These are phyloP conservation scores for Hanleya hanleyi DNA, from an alignment of 2,888 invertebrate genomes.

Conservation along the genomic window DNA sequence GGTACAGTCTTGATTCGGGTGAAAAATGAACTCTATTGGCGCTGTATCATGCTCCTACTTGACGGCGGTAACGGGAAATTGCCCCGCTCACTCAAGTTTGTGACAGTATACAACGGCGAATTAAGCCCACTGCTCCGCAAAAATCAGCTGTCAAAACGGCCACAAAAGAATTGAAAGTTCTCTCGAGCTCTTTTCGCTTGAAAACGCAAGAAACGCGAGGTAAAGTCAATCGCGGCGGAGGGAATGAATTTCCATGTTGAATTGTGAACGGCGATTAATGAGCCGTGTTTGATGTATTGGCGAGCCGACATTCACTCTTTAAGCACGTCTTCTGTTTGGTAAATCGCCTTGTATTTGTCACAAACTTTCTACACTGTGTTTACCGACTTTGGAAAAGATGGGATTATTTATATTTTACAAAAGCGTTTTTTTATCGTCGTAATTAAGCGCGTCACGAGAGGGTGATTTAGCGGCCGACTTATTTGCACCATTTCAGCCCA, in stretches of 20 bases:
- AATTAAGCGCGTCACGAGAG: neutral
- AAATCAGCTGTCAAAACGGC: neutral
- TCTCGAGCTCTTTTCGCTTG: neutral
- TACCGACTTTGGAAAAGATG: neutral
- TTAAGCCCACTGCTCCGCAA: neutral
- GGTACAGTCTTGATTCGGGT: neutral
- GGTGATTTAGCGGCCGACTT: neutral
- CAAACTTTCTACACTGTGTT: constrained; percentile 1
- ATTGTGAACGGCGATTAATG: neutral
- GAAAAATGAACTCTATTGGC: neutral
- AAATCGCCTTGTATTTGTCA: neutral
- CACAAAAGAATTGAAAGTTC: constrained; percentile 4
- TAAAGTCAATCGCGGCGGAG: neutral
- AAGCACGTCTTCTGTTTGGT: neutral
- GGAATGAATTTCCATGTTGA: neutral
- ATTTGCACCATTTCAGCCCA: neutral
- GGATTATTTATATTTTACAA: neutral
- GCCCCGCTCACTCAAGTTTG: neutral
- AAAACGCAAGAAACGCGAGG: neutral
- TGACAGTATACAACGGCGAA: neutral
- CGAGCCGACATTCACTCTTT: neutral
- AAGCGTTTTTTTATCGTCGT: neutral
- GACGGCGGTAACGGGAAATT: neutral
- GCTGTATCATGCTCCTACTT: neutral
- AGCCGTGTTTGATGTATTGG: neutral